Evolutionary conservation across 2,113 vertebrate genomes (phyloP).

Genomic region (Oryzias woworae): DNA sequence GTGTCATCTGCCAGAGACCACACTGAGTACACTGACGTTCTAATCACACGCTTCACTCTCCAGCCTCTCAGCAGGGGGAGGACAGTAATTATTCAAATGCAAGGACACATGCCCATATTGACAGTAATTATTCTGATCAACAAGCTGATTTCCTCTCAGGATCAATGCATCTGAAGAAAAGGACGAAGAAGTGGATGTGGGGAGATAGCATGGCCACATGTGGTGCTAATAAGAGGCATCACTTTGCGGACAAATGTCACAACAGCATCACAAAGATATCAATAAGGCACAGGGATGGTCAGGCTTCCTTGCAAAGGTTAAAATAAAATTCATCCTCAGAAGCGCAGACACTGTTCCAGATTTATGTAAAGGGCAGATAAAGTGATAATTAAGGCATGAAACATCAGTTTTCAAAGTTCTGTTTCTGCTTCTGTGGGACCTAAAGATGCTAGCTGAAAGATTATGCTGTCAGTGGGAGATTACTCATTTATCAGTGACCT

Average conservation of each 20-base stretch:
- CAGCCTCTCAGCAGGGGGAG: constrained; percentile 62
- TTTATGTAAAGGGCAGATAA: constrained; percentile 61
- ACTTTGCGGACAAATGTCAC: constrained; percentile 64
- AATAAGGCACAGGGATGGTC: constrained; percentile 50
- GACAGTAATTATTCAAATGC: constrained; percentile 74
- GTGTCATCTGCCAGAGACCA: constrained; percentile 60
- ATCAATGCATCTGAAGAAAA: constrained; percentile 76
- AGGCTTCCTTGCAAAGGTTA: constrained; percentile 55
- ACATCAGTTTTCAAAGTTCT: constrained; percentile 24
- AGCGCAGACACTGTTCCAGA: constrained; percentile 36
- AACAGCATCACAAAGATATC: constrained; percentile 59
- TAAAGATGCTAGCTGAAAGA: not conserved
- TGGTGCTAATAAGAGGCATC: constrained; percentile 60
- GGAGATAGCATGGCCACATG: constrained; percentile 48
- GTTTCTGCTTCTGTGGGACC: not conserved
- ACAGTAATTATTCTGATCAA: constrained; percentile 83
- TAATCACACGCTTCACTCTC: constrained; percentile 73
- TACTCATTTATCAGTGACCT: too few relatives aligned
- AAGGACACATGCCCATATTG: constrained; percentile 66
- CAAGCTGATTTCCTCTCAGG: constrained; percentile 75
- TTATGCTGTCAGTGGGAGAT: not conserved
- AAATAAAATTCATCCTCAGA: constrained; percentile 53
- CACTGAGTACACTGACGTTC: constrained; percentile 62
- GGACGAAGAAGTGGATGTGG: constrained; percentile 17
- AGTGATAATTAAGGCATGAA: constrained; percentile 54